Base-by-base conservation (phyloP, 2,797 vertebrate genomes). In the Microctenopoma stevenorrisi region DNA sequence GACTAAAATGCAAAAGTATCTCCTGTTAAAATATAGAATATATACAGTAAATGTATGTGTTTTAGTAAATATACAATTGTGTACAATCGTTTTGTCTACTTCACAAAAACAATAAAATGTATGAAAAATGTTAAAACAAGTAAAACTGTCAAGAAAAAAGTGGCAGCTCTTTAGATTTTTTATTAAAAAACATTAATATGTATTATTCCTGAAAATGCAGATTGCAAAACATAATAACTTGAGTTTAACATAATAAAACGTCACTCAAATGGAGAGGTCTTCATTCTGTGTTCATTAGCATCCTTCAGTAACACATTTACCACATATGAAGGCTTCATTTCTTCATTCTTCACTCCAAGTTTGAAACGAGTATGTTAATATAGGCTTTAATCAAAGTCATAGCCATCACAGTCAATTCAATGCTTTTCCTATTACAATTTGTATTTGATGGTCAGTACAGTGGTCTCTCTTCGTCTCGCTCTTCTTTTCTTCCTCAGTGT, bases 401-500 rank as follows among this genome's bases (percentile, higher is more conserved):
- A 57, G 60, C 11, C 62, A 35, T 64, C 42, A 58, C 28, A 48
- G 22, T 42, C 5, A 40, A 50, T 13, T 55, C 8, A 48, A 44
- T 22, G 12, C 18, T 28, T 51, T 26, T 57, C 58, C 7, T n/a
- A 10, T 18, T 15, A 30, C 54, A 65, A 16, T 13, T 0, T 22
- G 1, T 44, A 48, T 14, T 15, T n/a, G 13, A 72, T 16, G 30
- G 25, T 48, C 15, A 1, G 5, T 25, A 8, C 15, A 50, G 0
- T 42, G 5, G 11, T 1, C 5, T 1, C 16, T 28, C 5, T n/a
- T 51, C 1, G 33, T 42, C 47, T 6, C 25, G 5, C 5, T 4
- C 43, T 52, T 59, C 30, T 49, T 2, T 3, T 58, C 28, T 12
- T 68, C 69, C 16, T 89, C 83, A 91, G 82, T 89, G 92, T 73